Conservation (phyloP, 2,888 invertebrate genomes). For the Acleris cristana region DNA sequence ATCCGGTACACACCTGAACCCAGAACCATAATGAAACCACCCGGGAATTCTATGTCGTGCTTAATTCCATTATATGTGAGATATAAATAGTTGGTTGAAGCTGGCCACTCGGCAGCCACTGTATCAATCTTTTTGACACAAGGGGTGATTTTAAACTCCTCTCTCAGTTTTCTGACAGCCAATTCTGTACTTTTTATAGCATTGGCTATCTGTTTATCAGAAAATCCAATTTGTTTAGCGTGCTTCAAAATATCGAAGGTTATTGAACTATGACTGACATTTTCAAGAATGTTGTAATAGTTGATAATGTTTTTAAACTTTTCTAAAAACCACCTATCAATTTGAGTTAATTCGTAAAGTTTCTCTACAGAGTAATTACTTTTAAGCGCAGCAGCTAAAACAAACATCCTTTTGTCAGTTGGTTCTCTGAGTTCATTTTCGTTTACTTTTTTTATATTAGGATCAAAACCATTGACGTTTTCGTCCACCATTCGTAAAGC, state of each 20-base stretch:
- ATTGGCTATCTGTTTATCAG: constrained; percentile 97
- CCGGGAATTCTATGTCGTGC: constrained; percentile 93
- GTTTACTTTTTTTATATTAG: constrained; percentile 89
- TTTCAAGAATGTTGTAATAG: constrained; percentile 87
- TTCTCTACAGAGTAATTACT: constrained; percentile 91
- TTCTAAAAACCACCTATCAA: constrained; percentile 98
- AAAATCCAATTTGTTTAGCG: constrained; percentile 98
- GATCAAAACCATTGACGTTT: constrained; percentile 96
- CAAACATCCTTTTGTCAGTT: constrained; percentile 98
- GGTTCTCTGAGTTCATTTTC: constrained; percentile 95
- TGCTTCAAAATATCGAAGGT: constrained; percentile 85
- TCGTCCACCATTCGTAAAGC: constrained; percentile 99
- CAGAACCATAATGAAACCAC: constrained; percentile 93
- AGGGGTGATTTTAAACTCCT: constrained; percentile 90
- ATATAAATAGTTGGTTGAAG: constrained; percentile 99
- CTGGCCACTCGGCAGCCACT: constrained; percentile 99
- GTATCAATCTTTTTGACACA: constrained; percentile 99
- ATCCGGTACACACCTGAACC: constrained; percentile 98
- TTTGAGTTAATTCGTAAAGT: constrained; percentile 96
- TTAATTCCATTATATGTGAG: constrained; percentile 95
- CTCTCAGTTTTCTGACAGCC: constrained; percentile 89
- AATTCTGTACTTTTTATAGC: constrained; percentile 94
- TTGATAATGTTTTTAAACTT: constrained; percentile 96
- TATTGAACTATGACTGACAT: constrained; percentile 85
- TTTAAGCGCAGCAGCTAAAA: constrained; percentile 96